phyloP scores from a whole-genome alignment of 2,888 invertebrate species.

The Silvanus unidentatus region DNA sequence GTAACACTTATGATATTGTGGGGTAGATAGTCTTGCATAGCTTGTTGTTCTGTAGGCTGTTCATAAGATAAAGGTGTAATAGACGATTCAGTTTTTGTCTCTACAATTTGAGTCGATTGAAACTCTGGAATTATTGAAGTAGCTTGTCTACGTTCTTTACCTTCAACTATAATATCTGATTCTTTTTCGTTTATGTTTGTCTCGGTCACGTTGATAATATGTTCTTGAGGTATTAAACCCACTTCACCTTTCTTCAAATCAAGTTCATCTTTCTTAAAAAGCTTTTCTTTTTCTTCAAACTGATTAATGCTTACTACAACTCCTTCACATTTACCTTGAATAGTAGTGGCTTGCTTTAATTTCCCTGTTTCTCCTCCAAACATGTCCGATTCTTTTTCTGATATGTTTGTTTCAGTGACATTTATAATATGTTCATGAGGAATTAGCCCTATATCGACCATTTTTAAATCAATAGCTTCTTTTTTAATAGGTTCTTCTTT shows the following conservation, averaged over 20 bases:
- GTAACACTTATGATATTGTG: constrained; percentile 21
- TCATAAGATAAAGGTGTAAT: constrained; percentile 23
- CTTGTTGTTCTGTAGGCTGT: constrained; percentile 21
- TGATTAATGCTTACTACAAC: constrained; percentile 48
- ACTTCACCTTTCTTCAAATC: constrained; percentile 3
- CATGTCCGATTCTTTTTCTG: constrained; percentile 23
- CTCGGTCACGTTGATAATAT: constrained; percentile 10
- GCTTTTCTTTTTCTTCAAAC: constrained; percentile 46
- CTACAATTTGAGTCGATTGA: constrained; percentile 33
- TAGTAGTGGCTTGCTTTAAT: neutral
- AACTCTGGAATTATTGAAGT: too few relatives aligned
- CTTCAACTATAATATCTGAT: constrained; percentile 26
- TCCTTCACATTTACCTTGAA: constrained; percentile 44
- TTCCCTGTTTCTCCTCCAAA: constrained; percentile 23
- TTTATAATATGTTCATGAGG: constrained; percentile 8
- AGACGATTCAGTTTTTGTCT: constrained; percentile 28
- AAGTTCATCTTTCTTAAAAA: constrained; percentile 22
- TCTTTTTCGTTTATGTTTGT: constrained; percentile 16
- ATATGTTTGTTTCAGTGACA: constrained; percentile 5
- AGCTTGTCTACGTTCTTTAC: constrained; percentile 5
- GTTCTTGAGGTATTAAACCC: constrained; percentile 1
- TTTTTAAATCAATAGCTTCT: neutral
- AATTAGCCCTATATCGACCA: constrained; percentile 1
- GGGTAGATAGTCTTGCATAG: constrained; percentile 23
- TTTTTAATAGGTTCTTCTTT: constrained; percentile 37